Percentiles rank a stretch among this genome's conserved stretches.
Evolutionary conservation across 2,797 vertebrate species (phyloP).

Genomic region (Brachyrhaphis roseni): DNA sequence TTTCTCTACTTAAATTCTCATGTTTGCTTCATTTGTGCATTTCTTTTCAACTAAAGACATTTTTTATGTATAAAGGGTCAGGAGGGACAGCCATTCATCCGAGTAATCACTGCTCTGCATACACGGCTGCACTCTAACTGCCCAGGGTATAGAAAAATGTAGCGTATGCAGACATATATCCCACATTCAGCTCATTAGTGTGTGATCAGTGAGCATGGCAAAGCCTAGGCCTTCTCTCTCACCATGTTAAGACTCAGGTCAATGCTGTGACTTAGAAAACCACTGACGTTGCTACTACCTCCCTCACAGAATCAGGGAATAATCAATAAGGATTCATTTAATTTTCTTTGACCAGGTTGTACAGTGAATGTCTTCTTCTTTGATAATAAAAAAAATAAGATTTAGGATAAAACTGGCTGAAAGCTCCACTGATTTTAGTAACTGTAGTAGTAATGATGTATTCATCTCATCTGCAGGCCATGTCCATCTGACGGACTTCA

Average conservation of each 20-base stretch:
- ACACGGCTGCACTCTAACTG: constrained; percentile 12
- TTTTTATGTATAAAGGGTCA: constrained; percentile 20
- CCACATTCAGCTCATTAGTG: constrained; percentile 46
- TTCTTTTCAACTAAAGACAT: background rate
- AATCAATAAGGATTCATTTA: background rate
- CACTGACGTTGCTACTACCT: constrained; percentile 16
- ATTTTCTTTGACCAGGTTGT: constrained; percentile 14
- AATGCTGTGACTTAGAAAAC: constrained; percentile 61
- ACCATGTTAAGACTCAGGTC: constrained; percentile 58
- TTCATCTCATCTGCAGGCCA: constrained; percentile 82
- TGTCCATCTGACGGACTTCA: constrained; percentile 95
- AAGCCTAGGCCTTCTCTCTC: constrained; percentile 49
- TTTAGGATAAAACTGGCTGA: background rate
- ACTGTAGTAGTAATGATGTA: background rate
- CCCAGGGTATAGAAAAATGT: constrained; percentile 18
- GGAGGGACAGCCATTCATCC: constrained; percentile 41
- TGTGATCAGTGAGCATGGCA: constrained; percentile 54
- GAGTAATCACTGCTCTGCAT: constrained; percentile 61
- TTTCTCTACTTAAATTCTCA: constrained; percentile 24
- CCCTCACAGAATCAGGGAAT: background rate
- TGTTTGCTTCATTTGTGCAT: background rate
- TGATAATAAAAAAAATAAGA: background rate
- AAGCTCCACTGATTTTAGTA: background rate
- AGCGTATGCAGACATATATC: constrained; percentile 17
- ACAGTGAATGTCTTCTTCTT: background rate